A percentile compares a stretch with the other conserved stretches of the same genome.
phyloP scores from a whole-genome alignment of 2,888 invertebrate species.

The Drosophila cracens region DNA sequence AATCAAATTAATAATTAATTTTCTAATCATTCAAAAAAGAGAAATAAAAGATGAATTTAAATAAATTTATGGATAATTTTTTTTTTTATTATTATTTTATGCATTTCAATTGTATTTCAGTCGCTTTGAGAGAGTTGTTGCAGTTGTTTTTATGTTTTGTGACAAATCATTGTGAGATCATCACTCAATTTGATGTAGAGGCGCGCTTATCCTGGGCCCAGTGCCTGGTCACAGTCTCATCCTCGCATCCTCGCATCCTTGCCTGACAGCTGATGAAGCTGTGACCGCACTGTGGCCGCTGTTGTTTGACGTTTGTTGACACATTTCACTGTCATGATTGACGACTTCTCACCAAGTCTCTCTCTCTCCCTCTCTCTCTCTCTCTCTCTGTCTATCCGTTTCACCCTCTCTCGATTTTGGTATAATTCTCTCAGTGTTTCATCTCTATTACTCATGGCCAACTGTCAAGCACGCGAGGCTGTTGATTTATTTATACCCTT shows the following conservation, averaged over 20 bases:
- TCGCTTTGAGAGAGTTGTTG: slow-evolving; percentile 19
- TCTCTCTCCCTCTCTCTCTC: neutral
- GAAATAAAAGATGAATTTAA: neutral
- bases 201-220: slow-evolving; percentile 52
- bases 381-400: neutral
- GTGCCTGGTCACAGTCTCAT: slow-evolving; percentile 4
- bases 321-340: slow-evolving; percentile 77
- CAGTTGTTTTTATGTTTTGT: slow-evolving; percentile 41
- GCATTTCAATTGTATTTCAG: slow-evolving; percentile 8
- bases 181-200: slow-evolving; percentile 76
- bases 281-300: slow-evolving; percentile 52
- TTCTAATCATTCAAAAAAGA: neutral
- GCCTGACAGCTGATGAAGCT: slow-evolving; percentile 70
- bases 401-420: slow-evolving; percentile 13
- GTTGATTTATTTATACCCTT: slow-evolving; percentile 74
- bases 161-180: slow-evolving; percentile 75
- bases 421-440: slow-evolving; percentile 16
- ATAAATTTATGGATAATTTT: neutral
- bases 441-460: slow-evolving; percentile 54
- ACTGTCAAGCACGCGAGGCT: slow-evolving; percentile 73
- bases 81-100: slow-evolving; percentile 1
- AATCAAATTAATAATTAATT: neutral
- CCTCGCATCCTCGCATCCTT: slow-evolving; percentile 6
- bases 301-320: slow-evolving; percentile 73
- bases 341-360: slow-evolving; percentile 50